Conservation (phyloP, 2,797 vertebrate genomes). For the Spinibarbus caldwelli region DNA sequence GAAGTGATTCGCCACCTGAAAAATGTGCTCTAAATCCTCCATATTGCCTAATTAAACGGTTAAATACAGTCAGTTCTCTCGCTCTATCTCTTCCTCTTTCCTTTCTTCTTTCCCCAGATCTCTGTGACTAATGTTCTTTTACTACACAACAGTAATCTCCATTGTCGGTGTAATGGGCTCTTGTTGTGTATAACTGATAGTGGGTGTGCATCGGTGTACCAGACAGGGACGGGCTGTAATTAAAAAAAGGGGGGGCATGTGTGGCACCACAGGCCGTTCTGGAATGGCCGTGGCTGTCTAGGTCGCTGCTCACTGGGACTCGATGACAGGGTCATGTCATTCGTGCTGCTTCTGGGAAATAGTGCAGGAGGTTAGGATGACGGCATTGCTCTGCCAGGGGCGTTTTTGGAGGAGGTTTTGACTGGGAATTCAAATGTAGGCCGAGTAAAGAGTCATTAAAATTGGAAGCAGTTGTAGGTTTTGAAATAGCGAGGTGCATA, state of each 20-base stretch:
- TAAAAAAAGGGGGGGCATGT: slow-evolving; percentile 53
- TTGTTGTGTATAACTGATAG: slow-evolving; percentile 65
- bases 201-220: slow-evolving; percentile 53
- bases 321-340: slow-evolving; percentile 30
- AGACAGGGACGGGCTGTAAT: slow-evolving; percentile 57
- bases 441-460: slow-evolving; percentile 12
- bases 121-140: slow-evolving; percentile 60
- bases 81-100: slow-evolving; percentile 57
- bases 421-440: slow-evolving; percentile 32
- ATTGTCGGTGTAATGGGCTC: slow-evolving; percentile 61
- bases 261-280: slow-evolving; percentile 33
- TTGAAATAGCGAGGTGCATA: slow-evolving; percentile 20
- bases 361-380: slow-evolving; percentile 23
- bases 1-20: background rate
- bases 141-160: slow-evolving; percentile 62
- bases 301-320: slow-evolving; percentile 20
- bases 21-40: background rate
- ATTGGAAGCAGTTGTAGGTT: slow-evolving; percentile 29
- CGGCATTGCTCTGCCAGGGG: background rate
- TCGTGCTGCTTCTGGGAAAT: slow-evolving; percentile 28
- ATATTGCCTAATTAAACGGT: slow-evolving; percentile 20
- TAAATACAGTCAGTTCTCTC: slow-evolving; percentile 32
- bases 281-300: slow-evolving; percentile 38
- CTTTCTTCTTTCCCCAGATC: slow-evolving; percentile 55
- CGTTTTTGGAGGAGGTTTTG: slow-evolving; percentile 24